A percentile compares a stretch with the other conserved stretches of the same genome.
Evolutionary conservation across 2,888 invertebrate species (phyloP).

Genomic region (Caenorhabditis macrosperma): DNA sequence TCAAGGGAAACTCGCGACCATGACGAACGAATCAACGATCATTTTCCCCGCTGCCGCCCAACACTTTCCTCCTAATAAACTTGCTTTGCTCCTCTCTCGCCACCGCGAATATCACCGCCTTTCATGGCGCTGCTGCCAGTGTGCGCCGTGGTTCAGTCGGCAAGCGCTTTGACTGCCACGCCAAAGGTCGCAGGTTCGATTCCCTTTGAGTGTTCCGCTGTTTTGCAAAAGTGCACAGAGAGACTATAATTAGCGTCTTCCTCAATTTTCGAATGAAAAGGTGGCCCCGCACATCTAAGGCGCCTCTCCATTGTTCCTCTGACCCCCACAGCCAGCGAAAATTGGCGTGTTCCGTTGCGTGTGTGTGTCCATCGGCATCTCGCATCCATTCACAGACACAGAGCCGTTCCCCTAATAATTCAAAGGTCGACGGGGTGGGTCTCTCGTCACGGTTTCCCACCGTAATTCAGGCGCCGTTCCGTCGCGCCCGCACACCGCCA

Average conservation of each 20-base stretch:
- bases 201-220: background rate
- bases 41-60: background rate
- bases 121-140: too few species aligned
- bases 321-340: slow-evolving; percentile 25
- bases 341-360: slow-evolving; percentile 35
- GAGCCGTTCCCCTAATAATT: slow-evolving; percentile 26
- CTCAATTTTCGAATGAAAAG: background rate
- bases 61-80: background rate
- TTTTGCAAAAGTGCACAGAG: background rate
- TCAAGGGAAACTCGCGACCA: slow-evolving; percentile 71
- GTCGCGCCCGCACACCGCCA: slow-evolving; percentile 25
- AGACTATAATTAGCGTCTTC: slow-evolving; percentile 16
- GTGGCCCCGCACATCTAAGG: background rate
- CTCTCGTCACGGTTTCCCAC: slow-evolving; percentile 27
- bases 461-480: slow-evolving; percentile 58
- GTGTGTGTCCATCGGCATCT: slow-evolving; percentile 21
- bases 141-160: too few species aligned
- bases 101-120: too few species aligned
- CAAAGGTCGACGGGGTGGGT: background rate
- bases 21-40: background rate
- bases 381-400: slow-evolving; percentile 16
- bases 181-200: too few species aligned
- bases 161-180: too few species aligned
- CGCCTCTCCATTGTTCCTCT: slow-evolving; percentile 19
- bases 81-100: too few species aligned